Evolutionary conservation across 2,888 invertebrate genomes (phyloP).

Genomic region (Notocelia uddmanniana): DNA sequence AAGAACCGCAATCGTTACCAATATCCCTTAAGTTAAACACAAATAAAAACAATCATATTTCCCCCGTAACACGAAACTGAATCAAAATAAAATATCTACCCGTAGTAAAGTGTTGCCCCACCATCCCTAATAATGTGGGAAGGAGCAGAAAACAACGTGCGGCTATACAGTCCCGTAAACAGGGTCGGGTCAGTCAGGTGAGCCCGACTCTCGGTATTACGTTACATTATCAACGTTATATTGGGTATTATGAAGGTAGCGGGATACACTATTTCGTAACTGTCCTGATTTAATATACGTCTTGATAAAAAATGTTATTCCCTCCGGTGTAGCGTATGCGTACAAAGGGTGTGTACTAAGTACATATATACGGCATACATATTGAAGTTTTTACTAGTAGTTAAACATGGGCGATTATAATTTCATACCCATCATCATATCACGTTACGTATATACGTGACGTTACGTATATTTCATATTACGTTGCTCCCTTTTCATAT

Average conservation of each 20-base stretch:
- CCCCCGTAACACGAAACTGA: constrained; percentile 16
- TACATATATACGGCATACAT: neutral
- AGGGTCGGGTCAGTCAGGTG: constrained; percentile 46
- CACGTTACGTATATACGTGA: no score
- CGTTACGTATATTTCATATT: no score
- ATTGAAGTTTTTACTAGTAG: neutral
- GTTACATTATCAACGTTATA: constrained; percentile 46
- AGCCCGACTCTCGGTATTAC: constrained; percentile 41
- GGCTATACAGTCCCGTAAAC: constrained; percentile 44
- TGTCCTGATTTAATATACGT: constrained; percentile 34
- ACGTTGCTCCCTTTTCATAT: no score
- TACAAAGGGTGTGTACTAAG: neutral
- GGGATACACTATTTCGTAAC: constrained; percentile 39
- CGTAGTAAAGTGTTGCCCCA: constrained; percentile 42
- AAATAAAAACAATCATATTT: constrained; percentile 3
- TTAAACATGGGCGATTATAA: neutral
- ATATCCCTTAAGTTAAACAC: neutral
- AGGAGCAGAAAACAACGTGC: constrained; percentile 45
- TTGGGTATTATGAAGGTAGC: constrained; percentile 44
- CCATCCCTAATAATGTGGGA: constrained; percentile 46
- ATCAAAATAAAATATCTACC: constrained; percentile 42
- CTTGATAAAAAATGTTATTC: constrained; percentile 33
- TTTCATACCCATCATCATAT: no score
- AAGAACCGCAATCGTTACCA: neutral
- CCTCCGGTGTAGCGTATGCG: no score